phyloP scores from a whole-genome alignment of 1,140 invertebrate species.

The Tachypleus tridentatus region DNA sequence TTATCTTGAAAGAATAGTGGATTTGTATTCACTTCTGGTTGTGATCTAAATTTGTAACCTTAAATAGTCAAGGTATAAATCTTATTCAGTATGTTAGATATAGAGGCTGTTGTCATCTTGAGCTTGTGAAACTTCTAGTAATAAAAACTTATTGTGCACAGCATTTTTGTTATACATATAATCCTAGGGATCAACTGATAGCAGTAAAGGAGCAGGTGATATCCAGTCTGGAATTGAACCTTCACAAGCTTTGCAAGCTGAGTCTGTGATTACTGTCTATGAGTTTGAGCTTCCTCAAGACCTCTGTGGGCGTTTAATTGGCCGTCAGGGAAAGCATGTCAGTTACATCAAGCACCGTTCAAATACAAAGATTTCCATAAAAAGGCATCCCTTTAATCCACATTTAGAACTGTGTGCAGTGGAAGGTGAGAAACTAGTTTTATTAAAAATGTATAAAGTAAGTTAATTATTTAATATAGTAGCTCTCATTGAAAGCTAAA shows the following conservation, averaged over 20 bases:
- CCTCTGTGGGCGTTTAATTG: constrained; percentile 76
- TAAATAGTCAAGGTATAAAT: too few relatives aligned
- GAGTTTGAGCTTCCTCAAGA: constrained; percentile 64
- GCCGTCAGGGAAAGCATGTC: constrained; percentile 63
- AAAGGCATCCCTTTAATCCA: constrained; percentile 54
- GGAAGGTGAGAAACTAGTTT: constrained; percentile 44
- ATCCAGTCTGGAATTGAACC: constrained; percentile 37
- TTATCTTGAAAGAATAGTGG: too few relatives aligned
- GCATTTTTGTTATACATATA: too few relatives aligned
- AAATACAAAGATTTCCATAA: constrained; percentile 60
- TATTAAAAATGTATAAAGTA: too few relatives aligned
- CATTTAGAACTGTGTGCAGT: constrained; percentile 68
- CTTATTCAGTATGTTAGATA: too few relatives aligned
- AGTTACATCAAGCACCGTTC: constrained; percentile 63
- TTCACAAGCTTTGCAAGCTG: constrained; percentile 23
- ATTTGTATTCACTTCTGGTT: too few relatives aligned
- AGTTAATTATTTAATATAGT: too few relatives aligned
- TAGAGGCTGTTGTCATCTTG: too few relatives aligned
- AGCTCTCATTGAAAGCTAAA: too few relatives aligned
- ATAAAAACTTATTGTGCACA: too few relatives aligned
- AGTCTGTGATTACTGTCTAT: constrained; percentile 34
- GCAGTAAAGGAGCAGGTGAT: constrained; percentile 58
- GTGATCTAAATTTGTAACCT: too few relatives aligned
- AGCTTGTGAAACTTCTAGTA: too few relatives aligned
- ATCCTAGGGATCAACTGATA: constrained; percentile 54